Evolutionary conservation across 2,113 vertebrate genomes (phyloP).

Genomic region (Phylloscopus trochiloides): DNA sequence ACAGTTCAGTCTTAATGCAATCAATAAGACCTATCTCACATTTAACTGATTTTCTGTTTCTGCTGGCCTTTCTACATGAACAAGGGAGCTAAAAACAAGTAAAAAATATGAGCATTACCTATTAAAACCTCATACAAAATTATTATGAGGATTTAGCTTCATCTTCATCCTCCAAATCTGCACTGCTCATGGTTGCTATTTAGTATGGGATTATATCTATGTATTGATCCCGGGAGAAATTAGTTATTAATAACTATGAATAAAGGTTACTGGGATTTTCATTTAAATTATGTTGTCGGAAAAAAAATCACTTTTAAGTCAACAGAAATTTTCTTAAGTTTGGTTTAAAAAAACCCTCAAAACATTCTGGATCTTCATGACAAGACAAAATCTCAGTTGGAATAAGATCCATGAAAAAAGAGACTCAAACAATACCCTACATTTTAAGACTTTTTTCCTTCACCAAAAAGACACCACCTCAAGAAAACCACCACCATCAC

Average conservation of each 20-base stretch:
- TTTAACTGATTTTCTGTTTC: background rate
- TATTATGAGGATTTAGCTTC: background rate
- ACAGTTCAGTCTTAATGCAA: background rate
- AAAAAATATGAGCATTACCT: background rate
- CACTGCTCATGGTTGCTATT: background rate
- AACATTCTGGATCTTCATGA: background rate
- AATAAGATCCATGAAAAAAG: background rate
- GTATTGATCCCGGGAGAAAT: background rate
- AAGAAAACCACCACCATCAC: background rate
- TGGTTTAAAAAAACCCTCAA: accelerated
- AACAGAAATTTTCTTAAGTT: background rate
- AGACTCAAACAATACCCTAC: background rate
- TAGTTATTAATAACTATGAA: no score
- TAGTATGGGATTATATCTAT: background rate
- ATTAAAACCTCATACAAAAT: accelerated
- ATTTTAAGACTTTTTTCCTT: background rate
- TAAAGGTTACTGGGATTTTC: background rate
- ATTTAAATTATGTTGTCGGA: background rate
- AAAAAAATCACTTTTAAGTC: background rate
- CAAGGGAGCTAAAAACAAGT: background rate
- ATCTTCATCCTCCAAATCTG: background rate
- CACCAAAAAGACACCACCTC: background rate
- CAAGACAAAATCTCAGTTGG: background rate
- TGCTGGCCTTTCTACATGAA: background rate
- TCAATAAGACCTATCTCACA: background rate